phyloP scores from a whole-genome alignment of 2,888 invertebrate genomes.

The Eilema sororculum region DNA sequence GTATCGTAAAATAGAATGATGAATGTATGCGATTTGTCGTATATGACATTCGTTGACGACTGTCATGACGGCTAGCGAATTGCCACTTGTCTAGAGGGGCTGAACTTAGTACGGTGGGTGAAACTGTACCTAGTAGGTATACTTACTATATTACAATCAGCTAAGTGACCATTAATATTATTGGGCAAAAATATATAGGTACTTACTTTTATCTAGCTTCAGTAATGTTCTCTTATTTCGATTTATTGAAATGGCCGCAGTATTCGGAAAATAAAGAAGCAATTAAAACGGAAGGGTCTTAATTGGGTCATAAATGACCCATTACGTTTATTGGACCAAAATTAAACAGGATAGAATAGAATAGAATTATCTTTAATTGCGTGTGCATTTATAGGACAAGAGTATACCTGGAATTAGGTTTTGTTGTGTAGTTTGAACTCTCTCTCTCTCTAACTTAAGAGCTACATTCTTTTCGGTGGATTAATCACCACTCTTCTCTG shows the following conservation, averaged over 20 bases:
- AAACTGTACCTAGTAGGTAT: neutral
- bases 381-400: neutral
- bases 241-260: constrained; percentile 22
- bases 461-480: too few species aligned
- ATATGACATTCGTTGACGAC: too few species aligned
- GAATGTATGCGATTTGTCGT: too few species aligned
- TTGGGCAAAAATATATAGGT: neutral
- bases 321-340: constrained; percentile 24
- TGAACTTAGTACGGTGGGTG: neutral
- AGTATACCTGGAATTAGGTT: neutral
- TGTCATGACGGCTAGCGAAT: too few species aligned
- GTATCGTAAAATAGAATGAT: too few species aligned
- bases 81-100: too few species aligned
- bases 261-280: constrained; percentile 18
- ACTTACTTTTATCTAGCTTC: constrained; percentile 11
- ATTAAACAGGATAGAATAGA: constrained; percentile 11
- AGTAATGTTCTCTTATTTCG: constrained; percentile 6
- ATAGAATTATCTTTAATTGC: too few species aligned
- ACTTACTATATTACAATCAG: too few species aligned
- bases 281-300: constrained; percentile 25
- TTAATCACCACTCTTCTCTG: too few species aligned
- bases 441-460: too few species aligned
- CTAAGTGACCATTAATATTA: neutral
- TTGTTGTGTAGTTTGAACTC: too few species aligned
- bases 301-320: constrained; percentile 25